phyloP scores from a whole-genome alignment of 2,113 vertebrate species.

The Laterallus jamaicensis region DNA sequence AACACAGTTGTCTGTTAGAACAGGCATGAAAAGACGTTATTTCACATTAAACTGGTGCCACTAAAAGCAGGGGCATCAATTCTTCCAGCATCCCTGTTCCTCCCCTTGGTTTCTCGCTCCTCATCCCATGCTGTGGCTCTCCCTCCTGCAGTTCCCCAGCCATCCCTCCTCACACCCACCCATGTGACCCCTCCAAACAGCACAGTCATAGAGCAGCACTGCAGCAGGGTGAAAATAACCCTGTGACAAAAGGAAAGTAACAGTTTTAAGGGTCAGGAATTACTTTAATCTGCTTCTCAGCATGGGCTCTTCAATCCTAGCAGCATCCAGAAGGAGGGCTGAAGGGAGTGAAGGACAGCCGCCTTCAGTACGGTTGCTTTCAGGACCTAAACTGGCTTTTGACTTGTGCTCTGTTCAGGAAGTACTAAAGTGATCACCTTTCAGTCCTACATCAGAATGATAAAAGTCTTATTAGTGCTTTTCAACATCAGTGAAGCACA shows the following conservation, averaged over 20 bases:
- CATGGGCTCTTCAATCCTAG: rapidly evolving
- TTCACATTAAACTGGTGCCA: background rate
- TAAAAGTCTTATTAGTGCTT: background rate
- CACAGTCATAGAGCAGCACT: background rate
- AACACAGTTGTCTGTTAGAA: background rate
- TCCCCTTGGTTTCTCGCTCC: background rate
- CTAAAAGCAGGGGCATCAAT: background rate
- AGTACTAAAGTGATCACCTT: background rate
- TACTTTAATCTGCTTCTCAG: background rate
- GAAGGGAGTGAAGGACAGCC: background rate
- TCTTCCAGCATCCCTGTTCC: background rate
- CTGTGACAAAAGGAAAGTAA: background rate
- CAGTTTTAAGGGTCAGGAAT: background rate
- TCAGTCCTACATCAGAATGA: background rate
- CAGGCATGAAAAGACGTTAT: background rate
- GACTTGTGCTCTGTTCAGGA: background rate
- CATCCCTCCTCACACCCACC: too few species aligned
- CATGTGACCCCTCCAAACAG: background rate
- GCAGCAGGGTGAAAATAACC: background rate
- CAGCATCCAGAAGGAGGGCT: background rate
- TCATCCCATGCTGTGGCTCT: background rate
- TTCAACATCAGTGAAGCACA: background rate
- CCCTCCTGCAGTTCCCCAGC: background rate
- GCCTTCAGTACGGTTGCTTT: too few species aligned
- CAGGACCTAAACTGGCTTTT: background rate